These are phyloP conservation scores for Amblyornis subalaris DNA, from an alignment of 2,113 vertebrate genomes.

Conservation along the genomic window DNA sequence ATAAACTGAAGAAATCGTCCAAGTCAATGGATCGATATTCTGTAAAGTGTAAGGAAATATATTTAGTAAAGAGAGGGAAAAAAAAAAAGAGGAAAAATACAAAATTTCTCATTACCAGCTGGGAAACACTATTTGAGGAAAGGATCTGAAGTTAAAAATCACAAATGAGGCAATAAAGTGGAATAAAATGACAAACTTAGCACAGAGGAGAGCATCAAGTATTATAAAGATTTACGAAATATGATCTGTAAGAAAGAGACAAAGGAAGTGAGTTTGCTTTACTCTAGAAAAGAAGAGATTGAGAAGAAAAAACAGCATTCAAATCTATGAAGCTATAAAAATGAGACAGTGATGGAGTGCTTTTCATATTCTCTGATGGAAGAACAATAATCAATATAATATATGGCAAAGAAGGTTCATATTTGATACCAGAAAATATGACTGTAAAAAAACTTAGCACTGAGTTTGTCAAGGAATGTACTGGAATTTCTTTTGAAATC, in stretches of 20 bases:
- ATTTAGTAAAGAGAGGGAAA: not conserved
- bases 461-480: not conserved
- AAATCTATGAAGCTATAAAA: not conserved
- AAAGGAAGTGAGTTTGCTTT: not conserved
- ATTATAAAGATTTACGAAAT: not conserved
- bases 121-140: not conserved
- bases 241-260: not conserved
- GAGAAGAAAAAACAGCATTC: not conserved
- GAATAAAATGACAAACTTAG: not conserved
- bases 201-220: not conserved
- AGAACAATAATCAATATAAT: not conserved
- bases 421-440: not conserved
- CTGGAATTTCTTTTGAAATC: not conserved
- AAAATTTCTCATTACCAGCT: not conserved
- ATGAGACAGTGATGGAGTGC: not conserved
- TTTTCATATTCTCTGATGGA: not conserved
- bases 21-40: not conserved
- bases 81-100: not conserved
- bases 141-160: not conserved
- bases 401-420: not conserved
- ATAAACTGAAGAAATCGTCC: not conserved
- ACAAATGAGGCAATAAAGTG: not conserved
- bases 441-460: not conserved
- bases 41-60: not conserved
- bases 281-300: not conserved